A percentile compares a stretch with the other conserved stretches of the same genome.
Conservation (phyloP, 2,797 vertebrate genomes). For the Molossus molossus region DNA sequence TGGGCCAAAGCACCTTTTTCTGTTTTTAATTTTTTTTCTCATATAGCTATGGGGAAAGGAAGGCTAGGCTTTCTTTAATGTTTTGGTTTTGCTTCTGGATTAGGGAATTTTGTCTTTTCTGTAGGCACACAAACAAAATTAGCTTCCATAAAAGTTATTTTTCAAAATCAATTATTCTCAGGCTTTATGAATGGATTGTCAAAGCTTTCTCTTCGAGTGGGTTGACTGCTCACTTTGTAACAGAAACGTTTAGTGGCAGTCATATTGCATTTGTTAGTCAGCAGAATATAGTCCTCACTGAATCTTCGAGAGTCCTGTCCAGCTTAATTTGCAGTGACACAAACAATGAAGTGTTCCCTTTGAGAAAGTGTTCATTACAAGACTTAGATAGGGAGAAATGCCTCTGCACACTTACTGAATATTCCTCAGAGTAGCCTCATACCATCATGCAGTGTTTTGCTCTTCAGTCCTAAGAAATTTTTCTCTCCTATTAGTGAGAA, state of each 20-base stretch:
- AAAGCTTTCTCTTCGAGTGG: slow-evolving; percentile 71
- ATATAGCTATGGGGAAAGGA: background rate
- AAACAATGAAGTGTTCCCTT: slow-evolving; percentile 52
- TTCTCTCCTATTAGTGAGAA: slow-evolving; percentile 33
- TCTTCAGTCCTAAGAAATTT: slow-evolving; percentile 38
- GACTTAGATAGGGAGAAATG: background rate
- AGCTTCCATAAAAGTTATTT: slow-evolving; percentile 84
- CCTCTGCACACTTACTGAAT: background rate
- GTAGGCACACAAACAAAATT: slow-evolving; percentile 80
- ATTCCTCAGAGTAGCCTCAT: background rate
- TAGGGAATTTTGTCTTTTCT: slow-evolving; percentile 79
- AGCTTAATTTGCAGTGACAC: slow-evolving; percentile 72
- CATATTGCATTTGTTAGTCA: slow-evolving; percentile 64
- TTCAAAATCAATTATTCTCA: slow-evolving; percentile 84
- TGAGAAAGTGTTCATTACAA: slow-evolving; percentile 63
- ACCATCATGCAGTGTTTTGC: background rate
- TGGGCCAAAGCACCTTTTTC: background rate
- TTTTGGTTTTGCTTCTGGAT: slow-evolving; percentile 82
- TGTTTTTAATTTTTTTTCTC: background rate
- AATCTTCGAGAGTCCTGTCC: slow-evolving; percentile 61
- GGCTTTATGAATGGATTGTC: slow-evolving; percentile 74
- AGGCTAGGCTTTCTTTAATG: slow-evolving; percentile 44
- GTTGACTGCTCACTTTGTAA: slow-evolving; percentile 77
- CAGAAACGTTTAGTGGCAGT: slow-evolving; percentile 79
- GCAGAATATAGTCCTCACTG: slow-evolving; percentile 68